Conservation (phyloP, 1,140 invertebrate species). For the Tetragonula clypearis region DNA sequence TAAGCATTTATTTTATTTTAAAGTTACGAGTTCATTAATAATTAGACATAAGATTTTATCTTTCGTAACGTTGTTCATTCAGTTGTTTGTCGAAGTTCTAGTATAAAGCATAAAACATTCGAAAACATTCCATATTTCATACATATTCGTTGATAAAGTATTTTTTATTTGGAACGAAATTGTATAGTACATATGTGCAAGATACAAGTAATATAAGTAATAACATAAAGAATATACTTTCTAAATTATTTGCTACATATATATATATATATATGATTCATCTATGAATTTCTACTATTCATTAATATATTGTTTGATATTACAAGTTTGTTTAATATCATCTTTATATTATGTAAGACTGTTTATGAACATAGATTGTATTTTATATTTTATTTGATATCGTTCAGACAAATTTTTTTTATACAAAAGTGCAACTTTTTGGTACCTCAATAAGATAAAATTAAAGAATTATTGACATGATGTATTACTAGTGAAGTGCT, state of each 20-base stretch:
- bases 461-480: not conserved
- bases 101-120: constrained; percentile 6
- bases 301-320: constrained; percentile 24
- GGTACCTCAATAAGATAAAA: not conserved
- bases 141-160: not conserved
- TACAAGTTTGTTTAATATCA: constrained; percentile 1
- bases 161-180: constrained; percentile 8
- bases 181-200: not conserved
- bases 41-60: constrained; percentile 36
- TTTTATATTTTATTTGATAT: constrained; percentile 17
- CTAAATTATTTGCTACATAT: not conserved
- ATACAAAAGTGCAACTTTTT: constrained; percentile 6
- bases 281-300: not conserved
- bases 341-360: constrained; percentile 35
- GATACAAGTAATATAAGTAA: not conserved
- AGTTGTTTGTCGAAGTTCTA: constrained; percentile 15
- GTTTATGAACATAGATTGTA: constrained; percentile 17
- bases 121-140: constrained; percentile 50
- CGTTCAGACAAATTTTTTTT: not conserved
- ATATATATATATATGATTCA: constrained; percentile 10
- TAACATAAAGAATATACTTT: constrained; percentile 25
- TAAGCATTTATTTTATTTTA: constrained; percentile 66
- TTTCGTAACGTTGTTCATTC: constrained; percentile 21
- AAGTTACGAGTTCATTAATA: constrained; percentile 17
- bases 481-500: constrained; percentile 9